Conservation (phyloP, 30 jellyfish, hydroid and myxozoan genomes). For the Euphysa ruthae region DNA sequence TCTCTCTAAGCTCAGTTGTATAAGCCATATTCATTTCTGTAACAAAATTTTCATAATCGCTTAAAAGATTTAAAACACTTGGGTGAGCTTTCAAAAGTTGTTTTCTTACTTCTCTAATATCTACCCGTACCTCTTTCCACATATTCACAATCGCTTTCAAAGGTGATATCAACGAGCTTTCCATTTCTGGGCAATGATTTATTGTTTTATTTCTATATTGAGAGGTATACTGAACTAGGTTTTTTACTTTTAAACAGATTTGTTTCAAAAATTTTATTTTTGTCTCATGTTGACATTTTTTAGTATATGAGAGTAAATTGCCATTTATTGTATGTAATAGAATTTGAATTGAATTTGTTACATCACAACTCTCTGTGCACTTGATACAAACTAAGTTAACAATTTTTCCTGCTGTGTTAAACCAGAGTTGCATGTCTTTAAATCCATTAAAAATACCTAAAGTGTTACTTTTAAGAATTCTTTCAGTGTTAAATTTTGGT, state of each 20-base stretch:
- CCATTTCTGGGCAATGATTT: slow-evolving; percentile 33
- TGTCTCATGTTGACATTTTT: slow-evolving; percentile 29
- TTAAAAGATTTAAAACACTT: neutral
- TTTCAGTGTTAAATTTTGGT: slow-evolving; percentile 35
- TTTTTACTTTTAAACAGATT: too few relatives aligned
- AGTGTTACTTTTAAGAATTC: slow-evolving; percentile 47
- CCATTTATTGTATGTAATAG: slow-evolving; percentile 9
- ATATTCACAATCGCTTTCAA: slow-evolving; percentile 28
- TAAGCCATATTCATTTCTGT: slow-evolving; percentile 26
- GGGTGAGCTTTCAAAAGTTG: slow-evolving; percentile 40
- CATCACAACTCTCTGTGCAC: slow-evolving; percentile 50
- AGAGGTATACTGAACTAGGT: too few relatives aligned
- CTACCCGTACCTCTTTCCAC: slow-evolving; percentile 43
- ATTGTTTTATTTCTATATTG: slow-evolving; percentile 7
- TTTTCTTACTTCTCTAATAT: slow-evolving; percentile 26
- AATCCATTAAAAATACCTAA: slow-evolving; percentile 38
- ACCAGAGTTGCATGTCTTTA: slow-evolving; percentile 72
- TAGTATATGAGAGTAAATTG: slow-evolving; percentile 13
- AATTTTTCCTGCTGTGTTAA: slow-evolving; percentile 41
- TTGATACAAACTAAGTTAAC: slow-evolving; percentile 39
- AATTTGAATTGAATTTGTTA: slow-evolving; percentile 15
- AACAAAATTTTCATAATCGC: slow-evolving; percentile 13
- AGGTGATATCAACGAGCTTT: slow-evolving; percentile 18
- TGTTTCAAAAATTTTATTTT: too few relatives aligned
- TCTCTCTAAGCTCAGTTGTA: slow-evolving; percentile 7